A percentile compares a stretch with the other conserved stretches of the same genome.
These are phyloP conservation scores for Lineus longissimus DNA, from an alignment of 1,140 invertebrate genomes.

Conservation along the genomic window DNA sequence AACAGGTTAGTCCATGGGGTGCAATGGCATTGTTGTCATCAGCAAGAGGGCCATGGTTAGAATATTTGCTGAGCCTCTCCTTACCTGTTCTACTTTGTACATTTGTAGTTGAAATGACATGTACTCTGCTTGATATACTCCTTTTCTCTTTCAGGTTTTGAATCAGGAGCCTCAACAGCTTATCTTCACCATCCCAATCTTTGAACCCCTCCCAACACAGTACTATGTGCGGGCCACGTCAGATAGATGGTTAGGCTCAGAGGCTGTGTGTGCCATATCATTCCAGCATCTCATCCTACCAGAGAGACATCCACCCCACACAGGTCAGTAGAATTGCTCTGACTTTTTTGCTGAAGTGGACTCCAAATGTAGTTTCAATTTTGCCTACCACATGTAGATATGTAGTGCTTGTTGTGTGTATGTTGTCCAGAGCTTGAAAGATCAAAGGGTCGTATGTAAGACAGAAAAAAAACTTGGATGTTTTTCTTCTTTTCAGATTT, in stretches of 20 bases:
- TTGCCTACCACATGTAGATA: constrained; percentile 11
- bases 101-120: too few relatives aligned
- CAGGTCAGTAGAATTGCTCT: constrained; percentile 58
- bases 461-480: not conserved
- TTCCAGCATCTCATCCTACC: constrained; percentile 89
- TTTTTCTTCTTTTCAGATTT: constrained; percentile 63
- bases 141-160: constrained; percentile 56
- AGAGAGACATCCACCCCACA: constrained; percentile 87
- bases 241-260: constrained; percentile 86
- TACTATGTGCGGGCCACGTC: constrained; percentile 85
- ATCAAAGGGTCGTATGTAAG: not conserved
- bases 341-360: not conserved
- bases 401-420: not conserved
- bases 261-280: constrained; percentile 69
- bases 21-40: not conserved
- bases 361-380: too few relatives aligned
- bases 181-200: constrained; percentile 92
- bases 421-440: not conserved
- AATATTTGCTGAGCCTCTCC: too few relatives aligned
- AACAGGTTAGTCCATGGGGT: constrained; percentile 72
- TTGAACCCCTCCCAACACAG: constrained; percentile 84
- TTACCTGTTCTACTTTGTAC: too few relatives aligned
- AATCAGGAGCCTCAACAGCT: constrained; percentile 74
- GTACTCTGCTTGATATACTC: not conserved
- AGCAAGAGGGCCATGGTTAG: too few relatives aligned